Percentiles rank a stretch among this genome's conserved stretches.
phyloP scores from a whole-genome alignment of 2,888 invertebrate species.

The Crematogaster levior region DNA sequence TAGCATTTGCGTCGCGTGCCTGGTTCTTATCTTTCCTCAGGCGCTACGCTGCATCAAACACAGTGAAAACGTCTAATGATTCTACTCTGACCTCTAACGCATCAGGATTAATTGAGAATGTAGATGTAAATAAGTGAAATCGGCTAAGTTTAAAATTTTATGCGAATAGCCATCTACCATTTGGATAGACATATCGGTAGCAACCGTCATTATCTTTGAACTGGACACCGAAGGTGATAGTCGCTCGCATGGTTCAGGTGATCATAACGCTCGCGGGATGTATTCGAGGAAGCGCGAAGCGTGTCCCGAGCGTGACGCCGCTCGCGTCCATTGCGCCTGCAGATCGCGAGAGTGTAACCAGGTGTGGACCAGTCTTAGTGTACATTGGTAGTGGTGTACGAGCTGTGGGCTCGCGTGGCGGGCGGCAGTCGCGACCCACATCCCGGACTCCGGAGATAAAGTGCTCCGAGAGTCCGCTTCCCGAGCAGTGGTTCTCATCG shows the following conservation, averaged over 20 bases:
- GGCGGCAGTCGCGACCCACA: slow-evolving; percentile 84
- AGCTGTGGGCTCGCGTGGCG: slow-evolving; percentile 80
- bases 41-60: background rate
- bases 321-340: slow-evolving; percentile 55
- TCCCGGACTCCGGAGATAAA: slow-evolving; percentile 82
- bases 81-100: background rate
- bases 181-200: background rate
- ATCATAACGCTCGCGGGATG: slow-evolving; percentile 38
- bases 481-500: slow-evolving; percentile 82
- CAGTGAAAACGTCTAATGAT: background rate
- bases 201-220: slow-evolving; percentile 23
- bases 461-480: slow-evolving; percentile 82
- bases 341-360: slow-evolving; percentile 61
- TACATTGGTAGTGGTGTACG: slow-evolving; percentile 68
- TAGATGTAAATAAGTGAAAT: background rate
- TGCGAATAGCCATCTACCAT: background rate
- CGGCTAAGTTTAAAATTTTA: background rate
- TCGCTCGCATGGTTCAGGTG: slow-evolving; percentile 26
- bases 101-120: background rate
- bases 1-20: background rate
- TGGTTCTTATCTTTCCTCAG: background rate
- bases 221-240: slow-evolving; percentile 9
- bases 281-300: slow-evolving; percentile 49
- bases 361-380: slow-evolving; percentile 78
- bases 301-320: slow-evolving; percentile 31